A percentile compares a stretch with the other conserved stretches of the same genome.
Evolutionary conservation across 1,140 invertebrate genomes (phyloP).

Genomic region (Babylonia areolata): DNA sequence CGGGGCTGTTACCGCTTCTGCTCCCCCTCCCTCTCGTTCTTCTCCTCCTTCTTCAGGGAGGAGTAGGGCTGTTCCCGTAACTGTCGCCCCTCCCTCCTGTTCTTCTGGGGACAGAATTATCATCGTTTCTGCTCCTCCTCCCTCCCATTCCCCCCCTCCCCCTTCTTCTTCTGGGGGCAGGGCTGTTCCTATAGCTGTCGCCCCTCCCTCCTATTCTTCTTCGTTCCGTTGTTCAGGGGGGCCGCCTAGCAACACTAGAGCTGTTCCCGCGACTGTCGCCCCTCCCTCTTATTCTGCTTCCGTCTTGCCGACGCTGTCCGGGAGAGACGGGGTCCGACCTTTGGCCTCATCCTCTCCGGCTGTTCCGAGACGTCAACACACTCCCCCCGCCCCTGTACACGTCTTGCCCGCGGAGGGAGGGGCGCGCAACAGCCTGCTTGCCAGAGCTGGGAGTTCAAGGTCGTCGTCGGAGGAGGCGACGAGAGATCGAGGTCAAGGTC

Average conservation of each 20-base stretch:
- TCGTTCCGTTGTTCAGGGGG: too few relatives aligned
- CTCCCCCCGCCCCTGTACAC: background rate
- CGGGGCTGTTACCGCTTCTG: background rate
- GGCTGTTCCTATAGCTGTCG: too few relatives aligned
- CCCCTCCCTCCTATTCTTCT: too few relatives aligned
- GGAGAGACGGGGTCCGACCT: background rate
- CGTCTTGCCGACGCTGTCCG: background rate
- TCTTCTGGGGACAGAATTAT: too few relatives aligned
- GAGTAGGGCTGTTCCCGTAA: background rate
- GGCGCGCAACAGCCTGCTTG: background rate
- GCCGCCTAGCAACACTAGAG: too few relatives aligned
- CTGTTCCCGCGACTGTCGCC: background rate
- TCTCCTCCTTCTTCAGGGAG: too few relatives aligned
- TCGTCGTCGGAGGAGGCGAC: background rate
- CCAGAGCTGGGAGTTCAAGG: background rate
- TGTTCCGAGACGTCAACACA: slow-evolving; percentile 15
- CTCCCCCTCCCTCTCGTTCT: background rate
- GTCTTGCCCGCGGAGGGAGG: background rate
- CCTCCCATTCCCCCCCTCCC: too few relatives aligned
- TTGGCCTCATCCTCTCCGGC: slow-evolving; percentile 18
- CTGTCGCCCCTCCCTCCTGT: background rate
- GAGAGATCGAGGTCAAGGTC: background rate
- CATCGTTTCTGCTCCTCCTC: too few relatives aligned
- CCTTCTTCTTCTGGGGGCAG: background rate
- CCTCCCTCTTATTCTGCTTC: background rate